Percentiles rank a stretch among this genome's conserved stretches.
Conservation (phyloP, 2,888 invertebrate genomes). For the Sinohyriopsis cumingii region DNA sequence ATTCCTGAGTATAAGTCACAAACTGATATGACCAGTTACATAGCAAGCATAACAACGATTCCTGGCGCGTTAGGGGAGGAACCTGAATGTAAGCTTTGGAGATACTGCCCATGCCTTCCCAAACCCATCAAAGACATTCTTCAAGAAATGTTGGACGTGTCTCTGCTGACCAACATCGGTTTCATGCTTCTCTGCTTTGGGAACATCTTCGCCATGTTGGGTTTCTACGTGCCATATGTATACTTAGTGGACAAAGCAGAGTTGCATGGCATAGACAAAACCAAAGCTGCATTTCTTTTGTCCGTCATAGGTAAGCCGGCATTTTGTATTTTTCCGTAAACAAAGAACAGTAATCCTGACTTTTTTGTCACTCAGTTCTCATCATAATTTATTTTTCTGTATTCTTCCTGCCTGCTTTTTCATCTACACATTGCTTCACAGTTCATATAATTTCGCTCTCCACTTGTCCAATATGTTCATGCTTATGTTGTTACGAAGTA, state of each 20-base stretch:
- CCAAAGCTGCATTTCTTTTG: slow-evolving; percentile 73
- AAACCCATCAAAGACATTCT: slow-evolving; percentile 74
- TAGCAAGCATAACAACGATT: slow-evolving; percentile 91
- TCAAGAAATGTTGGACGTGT: slow-evolving; percentile 92
- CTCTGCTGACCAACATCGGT: slow-evolving; percentile 89
- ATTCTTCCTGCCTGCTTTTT: too few relatives aligned
- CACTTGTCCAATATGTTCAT: too few relatives aligned
- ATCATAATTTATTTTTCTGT: too few relatives aligned
- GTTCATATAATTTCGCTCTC: too few relatives aligned
- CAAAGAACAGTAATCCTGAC: too few relatives aligned
- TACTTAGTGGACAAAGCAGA: slow-evolving; percentile 61
- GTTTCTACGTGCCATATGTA: slow-evolving; percentile 68
- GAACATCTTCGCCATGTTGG: slow-evolving; percentile 76
- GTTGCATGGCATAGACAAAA: slow-evolving; percentile 58
- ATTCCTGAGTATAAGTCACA: slow-evolving; percentile 89
- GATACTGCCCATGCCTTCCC: slow-evolving; percentile 62
- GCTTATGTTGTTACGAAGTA: too few relatives aligned
- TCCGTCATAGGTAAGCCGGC: slow-evolving; percentile 71
- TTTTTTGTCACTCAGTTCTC: too few relatives aligned
- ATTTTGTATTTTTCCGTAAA: background rate
- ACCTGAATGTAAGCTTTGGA: slow-evolving; percentile 35
- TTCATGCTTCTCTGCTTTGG: slow-evolving; percentile 94
- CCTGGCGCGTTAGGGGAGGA: slow-evolving; percentile 73
- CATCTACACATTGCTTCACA: too few relatives aligned
- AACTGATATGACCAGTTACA: slow-evolving; percentile 89